These are phyloP conservation scores for Corythornis madagascariensis DNA, from an alignment of 2,113 vertebrate genomes.

Conservation along the genomic window DNA sequence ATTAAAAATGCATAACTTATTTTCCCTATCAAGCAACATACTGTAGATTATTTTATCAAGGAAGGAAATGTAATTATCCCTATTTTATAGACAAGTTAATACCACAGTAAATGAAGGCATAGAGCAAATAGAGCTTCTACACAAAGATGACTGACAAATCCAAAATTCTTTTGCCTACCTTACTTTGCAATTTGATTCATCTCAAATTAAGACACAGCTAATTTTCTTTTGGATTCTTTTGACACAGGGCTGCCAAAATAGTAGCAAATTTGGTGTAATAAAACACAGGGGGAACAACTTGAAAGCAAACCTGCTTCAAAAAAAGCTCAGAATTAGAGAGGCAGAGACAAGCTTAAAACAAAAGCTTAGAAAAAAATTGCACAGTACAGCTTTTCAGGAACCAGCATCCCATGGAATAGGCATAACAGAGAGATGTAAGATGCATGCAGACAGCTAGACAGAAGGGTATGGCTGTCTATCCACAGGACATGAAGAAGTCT, in stretches of 20 bases:
- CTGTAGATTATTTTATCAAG: not conserved
- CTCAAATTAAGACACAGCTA: not conserved
- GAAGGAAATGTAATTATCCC: not conserved
- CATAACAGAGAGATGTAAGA: not conserved
- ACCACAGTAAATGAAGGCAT: not conserved
- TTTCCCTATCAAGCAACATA: not conserved
- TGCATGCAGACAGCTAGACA: not conserved
- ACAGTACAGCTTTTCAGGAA: not conserved
- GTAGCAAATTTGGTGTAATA: not conserved
- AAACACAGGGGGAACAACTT: not conserved
- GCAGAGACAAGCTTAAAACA: not conserved
- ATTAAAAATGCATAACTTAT: not conserved
- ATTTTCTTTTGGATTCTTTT: not conserved
- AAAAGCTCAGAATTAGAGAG: not conserved
- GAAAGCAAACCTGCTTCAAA: not conserved
- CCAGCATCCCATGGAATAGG: not conserved
- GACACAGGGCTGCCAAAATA: not conserved
- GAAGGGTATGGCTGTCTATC: not conserved
- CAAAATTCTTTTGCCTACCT: not conserved
- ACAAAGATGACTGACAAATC: not conserved
- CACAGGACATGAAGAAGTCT: not conserved
- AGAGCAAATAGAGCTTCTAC: not conserved
- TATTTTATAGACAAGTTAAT: slow-evolving; percentile 8
- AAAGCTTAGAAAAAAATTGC: not conserved
- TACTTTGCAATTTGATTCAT: not conserved